Evolutionary conservation across 2,888 invertebrate species (phyloP), one percentile per base, ranked within the genome.

Genomic region (Aspidiotus destructor): DNA sequence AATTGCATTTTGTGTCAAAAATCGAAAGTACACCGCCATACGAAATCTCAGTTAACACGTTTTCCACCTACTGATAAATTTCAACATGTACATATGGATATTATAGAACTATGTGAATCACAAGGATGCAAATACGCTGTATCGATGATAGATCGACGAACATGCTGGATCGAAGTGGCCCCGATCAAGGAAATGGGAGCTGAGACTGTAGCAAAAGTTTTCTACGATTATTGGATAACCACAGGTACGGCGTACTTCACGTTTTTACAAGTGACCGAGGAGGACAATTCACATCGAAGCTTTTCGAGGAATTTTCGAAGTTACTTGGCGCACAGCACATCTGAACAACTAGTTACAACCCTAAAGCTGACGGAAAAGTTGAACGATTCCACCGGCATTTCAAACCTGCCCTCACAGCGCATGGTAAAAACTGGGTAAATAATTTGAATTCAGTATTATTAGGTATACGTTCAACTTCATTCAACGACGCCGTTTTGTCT

Each of bases 1-100:
- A 57, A 70, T 1, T 77, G 77, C 68, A 57, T 74, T 7, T 58
- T 70, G 0, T 78, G 77, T 53, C 78, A 79, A 64, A 71, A 72
- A 7, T 53, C 72, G 0, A 79, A 79, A 61, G 69, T 77, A 0
- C 54, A 68, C 0, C 70, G 76, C 11, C 78, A 75, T 73, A 74
- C 73, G 10, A 41, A 68, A 16, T 41, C 75, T 52, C 75, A 76
- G 2, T 9, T 73, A 0, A 70, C 72, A 11, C 70, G 70, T 0
- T 73, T 75, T 54, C n/a, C 72, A 7, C 41, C 73, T 60, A 75
- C 75, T 1, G 68, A 70, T 2, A 69, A 77, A 8, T 75, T 78
- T 72, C 69, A 71, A 13, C 73, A 76, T 64, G 65, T 77, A 9
- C 48, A 48, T 48, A 9, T 48, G 48, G 48, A 48, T 11, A 9